Conservation (phyloP, 2,113 vertebrate genomes). For the Chelonoidis abingdonii region DNA sequence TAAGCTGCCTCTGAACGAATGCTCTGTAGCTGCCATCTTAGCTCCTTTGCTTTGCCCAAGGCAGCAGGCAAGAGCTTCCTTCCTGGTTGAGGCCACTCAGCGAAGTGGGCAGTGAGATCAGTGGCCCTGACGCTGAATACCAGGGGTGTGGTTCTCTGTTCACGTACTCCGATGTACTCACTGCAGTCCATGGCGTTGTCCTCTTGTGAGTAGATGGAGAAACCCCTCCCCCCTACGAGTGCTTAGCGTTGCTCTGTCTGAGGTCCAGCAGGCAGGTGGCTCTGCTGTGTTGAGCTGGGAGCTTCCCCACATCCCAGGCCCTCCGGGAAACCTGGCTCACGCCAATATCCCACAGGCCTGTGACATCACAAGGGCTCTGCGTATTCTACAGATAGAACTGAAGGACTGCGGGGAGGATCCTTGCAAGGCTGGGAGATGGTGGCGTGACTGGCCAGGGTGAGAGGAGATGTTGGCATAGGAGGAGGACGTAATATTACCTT, state of each 20-base stretch:
- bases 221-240: background rate
- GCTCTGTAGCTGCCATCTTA: background rate
- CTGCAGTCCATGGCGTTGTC: background rate
- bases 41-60: background rate
- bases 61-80: background rate
- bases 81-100: background rate
- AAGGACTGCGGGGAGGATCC: background rate
- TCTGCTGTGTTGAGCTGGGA: background rate
- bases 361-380: rapidly evolving
- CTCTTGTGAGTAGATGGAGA: background rate
- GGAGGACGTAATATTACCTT: background rate
- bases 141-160: background rate
- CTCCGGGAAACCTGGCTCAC: background rate
- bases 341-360: background rate
- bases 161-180: background rate
- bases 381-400: background rate
- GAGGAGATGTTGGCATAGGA: background rate
- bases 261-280: background rate
- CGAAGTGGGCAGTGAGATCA: background rate
- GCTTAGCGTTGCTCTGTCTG: background rate
- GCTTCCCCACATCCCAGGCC: background rate
- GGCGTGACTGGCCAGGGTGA: background rate
- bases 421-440: no score
- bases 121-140: background rate
- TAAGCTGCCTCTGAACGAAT: background rate